Base-by-base conservation (phyloP, 1,140 invertebrate species). In the Lethocerus indicus region DNA sequence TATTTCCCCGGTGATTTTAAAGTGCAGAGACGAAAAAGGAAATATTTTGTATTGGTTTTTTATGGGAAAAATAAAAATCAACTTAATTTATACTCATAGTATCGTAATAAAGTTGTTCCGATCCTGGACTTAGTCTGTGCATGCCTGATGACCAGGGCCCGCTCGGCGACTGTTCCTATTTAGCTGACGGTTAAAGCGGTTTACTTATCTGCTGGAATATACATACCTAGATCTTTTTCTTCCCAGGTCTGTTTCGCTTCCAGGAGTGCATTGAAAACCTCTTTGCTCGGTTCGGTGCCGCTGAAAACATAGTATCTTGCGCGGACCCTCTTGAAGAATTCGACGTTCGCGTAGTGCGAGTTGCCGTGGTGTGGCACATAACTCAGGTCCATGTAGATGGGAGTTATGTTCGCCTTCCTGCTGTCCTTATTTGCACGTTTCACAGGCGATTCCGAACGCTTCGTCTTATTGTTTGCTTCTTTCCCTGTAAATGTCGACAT, bases 161-260 rank as follows among this genome's bases (percentile, higher is more conserved):
- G n/a, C n/a, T n/a, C n/a, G n/a, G n/a, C n/a, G n/a, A n/a, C n/a
- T n/a, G n/a, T n/a, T n/a, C n/a, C n/a, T n/a, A n/a, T n/a, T n/a
- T n/a, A n/a, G n/a, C n/a, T n/a, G n/a, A n/a, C n/a, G n/a, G n/a
- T n/a, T n/a, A n/a, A n/a, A n/a, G n/a, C n/a, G n/a, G n/a, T n/a
- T n/a, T n/a, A n/a, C n/a, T n/a, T n/a, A n/a, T n/a, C n/a, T n/a
- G n/a, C n/a, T n/a, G n/a, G n/a, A n/a, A n/a, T 35, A 20, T 44
- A 41, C n/a, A 73, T 69, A 89, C 87, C 87, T 69, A 90, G 75
- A 66, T 90, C 81, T 69, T 90, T 91, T 67, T 95, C 86, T 64
- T 96, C 91, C 89, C 89, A 96, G n/a, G 84, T 85, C 62, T 91
- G 85, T 63, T 96, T 96, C 23, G 87, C 92, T 65, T 95, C 88